Evolutionary conservation across 2,888 invertebrate species (phyloP), one percentile per base, ranked within the genome.

Genomic region (Bruchidius siliquastri): DNA sequence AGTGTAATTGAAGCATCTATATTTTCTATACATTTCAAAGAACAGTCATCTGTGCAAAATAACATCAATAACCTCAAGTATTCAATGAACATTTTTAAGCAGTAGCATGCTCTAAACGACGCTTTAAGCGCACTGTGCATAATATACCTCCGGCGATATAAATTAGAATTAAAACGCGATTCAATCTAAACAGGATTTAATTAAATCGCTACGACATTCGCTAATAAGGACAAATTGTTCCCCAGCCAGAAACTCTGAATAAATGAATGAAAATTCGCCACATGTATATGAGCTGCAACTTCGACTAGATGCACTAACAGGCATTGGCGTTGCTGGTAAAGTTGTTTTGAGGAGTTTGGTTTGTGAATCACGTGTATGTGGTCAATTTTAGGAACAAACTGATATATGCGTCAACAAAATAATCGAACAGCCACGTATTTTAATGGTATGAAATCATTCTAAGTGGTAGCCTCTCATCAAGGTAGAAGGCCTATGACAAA

Each of bases 201-300:
- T 67, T 0, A 21, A 71, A 67, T 71, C 49, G 21, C 20, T 67
- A 26, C 71, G 67, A 1, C 67, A 71, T 49, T 71, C 18, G 71
- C 49, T 71, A 71, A 71, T 67, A 71, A 67, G 67, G 67, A 71
- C 71, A 20, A 71, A 71, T 71, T 49, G 71, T 71, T 71, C 67
- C 71, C 68, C 30, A 49, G 49, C 49, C 49, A 49, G 49, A 68
- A 67, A 71, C 30, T 67, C 68, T 67, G 68, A 71, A 71, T 71
- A 67, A 71, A 67, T n/a, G 26, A 30, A 71, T 71, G 71, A 71
- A 71, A 71, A 71, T 71, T 67, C 71, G 68, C 22, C 71, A 71
- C 67, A 68, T 67, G 67, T 20, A 0, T 71, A 71, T 22, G 49
- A 49, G 49, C 49, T 49, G 49, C 49, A 49, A 49, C 49, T 49